Conservation (phyloP, 2,888 invertebrate species). For the Protonemura montana region DNA sequence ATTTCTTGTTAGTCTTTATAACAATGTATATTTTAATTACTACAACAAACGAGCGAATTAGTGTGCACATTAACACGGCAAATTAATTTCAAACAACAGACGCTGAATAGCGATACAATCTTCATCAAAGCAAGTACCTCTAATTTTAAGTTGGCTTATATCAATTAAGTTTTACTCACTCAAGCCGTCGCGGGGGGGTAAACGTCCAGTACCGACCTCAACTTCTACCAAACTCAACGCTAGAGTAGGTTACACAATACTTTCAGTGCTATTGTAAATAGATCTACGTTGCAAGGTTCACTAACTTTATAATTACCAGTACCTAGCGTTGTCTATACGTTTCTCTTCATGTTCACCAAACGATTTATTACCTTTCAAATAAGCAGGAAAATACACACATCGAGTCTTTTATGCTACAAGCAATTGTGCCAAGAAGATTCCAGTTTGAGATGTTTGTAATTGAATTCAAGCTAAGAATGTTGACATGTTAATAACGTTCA, state of each 20-base stretch:
- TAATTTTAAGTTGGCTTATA: background rate
- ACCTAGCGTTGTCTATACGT: background rate
- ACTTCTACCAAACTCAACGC: background rate
- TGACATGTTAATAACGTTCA: background rate
- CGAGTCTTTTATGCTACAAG: background rate
- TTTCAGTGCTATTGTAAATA: background rate
- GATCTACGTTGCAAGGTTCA: background rate
- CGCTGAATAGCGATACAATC: background rate
- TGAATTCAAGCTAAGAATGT: background rate
- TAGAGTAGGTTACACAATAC: background rate
- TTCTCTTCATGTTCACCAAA: background rate
- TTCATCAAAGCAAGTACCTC: background rate
- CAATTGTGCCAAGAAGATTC: background rate
- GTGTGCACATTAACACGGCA: background rate
- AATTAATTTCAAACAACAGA: background rate
- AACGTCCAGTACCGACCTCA: too few relatives aligned
- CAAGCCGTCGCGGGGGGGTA: too few relatives aligned
- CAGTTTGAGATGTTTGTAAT: background rate
- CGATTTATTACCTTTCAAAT: background rate
- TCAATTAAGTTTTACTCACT: background rate
- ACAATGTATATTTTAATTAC: too few relatives aligned
- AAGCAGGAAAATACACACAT: background rate
- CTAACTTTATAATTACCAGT: conserved; percentile 4
- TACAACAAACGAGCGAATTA: background rate
- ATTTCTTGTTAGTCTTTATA: background rate